Conservation (phyloP, 2,888 invertebrate species). For the Ichneumon xanthorius region DNA sequence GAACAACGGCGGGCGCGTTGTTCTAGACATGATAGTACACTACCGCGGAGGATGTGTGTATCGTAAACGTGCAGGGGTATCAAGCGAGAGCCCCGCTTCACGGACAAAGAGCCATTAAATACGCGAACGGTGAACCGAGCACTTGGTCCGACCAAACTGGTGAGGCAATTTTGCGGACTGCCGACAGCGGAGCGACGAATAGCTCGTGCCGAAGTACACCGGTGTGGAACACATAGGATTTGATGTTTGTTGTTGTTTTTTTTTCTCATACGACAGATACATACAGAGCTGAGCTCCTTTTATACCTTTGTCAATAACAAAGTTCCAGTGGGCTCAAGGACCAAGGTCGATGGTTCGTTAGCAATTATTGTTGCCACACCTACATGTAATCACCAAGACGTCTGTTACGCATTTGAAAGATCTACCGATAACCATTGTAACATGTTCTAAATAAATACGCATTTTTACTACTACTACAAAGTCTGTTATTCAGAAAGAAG, state of each 20-base stretch:
- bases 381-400: no score
- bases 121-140: slow-evolving; percentile 62
- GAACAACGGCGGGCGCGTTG: not conserved
- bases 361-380: not conserved
- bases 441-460: no score
- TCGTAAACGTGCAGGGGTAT: slow-evolving; percentile 38
- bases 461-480: no score
- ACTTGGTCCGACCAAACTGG: slow-evolving; percentile 62
- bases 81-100: slow-evolving; percentile 59
- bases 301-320: not conserved
- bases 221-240: slow-evolving; percentile 10
- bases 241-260: not conserved
- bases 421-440: no score
- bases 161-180: slow-evolving; percentile 70
- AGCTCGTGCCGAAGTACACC: slow-evolving; percentile 54
- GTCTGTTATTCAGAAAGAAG: no score
- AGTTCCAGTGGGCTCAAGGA: not conserved
- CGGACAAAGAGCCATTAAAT: slow-evolving; percentile 66
- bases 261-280: not conserved
- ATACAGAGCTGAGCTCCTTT: not conserved
- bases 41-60: slow-evolving; percentile 7
- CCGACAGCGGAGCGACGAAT: slow-evolving; percentile 62
- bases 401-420: no score
- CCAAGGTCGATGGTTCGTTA: no score
- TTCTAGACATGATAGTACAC: slow-evolving; percentile 13